These are phyloP conservation scores for Xiphias gladius DNA, from an alignment of 2,113 vertebrate species.

Conservation along the genomic window DNA sequence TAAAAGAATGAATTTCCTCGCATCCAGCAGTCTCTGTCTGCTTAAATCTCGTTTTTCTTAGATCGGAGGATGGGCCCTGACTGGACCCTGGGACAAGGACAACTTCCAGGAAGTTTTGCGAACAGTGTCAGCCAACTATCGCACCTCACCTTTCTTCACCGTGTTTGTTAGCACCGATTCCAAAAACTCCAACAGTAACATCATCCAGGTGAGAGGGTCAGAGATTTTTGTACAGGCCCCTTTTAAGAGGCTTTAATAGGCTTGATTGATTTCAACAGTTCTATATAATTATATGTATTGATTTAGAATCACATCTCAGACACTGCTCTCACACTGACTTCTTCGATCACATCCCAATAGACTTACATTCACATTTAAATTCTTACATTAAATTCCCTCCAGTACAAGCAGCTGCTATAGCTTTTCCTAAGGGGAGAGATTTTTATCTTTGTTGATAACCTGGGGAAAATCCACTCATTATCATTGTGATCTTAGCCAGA, in stretches of 20 bases:
- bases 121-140: conserved; percentile 88
- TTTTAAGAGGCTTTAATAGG: background rate
- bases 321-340: background rate
- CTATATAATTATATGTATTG: background rate
- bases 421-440: background rate
- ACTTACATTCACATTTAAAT: background rate
- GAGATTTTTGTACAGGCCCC: background rate
- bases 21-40: conserved; percentile 1
- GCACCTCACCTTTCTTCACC: conserved; percentile 93
- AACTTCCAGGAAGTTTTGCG: conserved; percentile 93
- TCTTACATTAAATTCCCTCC: too few species aligned
- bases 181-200: conserved; percentile 96
- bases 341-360: background rate
- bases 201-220: conserved; percentile 91
- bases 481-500: background rate
- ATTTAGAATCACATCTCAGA: background rate
- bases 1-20: background rate
- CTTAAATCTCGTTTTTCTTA: conserved; percentile 63
- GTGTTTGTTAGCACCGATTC: conserved; percentile 95
- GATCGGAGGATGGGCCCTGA: conserved; percentile 96
- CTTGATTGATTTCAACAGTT: background rate
- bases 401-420: background rate
- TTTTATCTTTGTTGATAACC: conserved; percentile 6
- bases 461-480: background rate
- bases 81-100: conserved; percentile 85